These are phyloP conservation scores for Rhizomys pruinosus DNA, from an alignment of 2,113 vertebrate species.

Conservation along the genomic window DNA sequence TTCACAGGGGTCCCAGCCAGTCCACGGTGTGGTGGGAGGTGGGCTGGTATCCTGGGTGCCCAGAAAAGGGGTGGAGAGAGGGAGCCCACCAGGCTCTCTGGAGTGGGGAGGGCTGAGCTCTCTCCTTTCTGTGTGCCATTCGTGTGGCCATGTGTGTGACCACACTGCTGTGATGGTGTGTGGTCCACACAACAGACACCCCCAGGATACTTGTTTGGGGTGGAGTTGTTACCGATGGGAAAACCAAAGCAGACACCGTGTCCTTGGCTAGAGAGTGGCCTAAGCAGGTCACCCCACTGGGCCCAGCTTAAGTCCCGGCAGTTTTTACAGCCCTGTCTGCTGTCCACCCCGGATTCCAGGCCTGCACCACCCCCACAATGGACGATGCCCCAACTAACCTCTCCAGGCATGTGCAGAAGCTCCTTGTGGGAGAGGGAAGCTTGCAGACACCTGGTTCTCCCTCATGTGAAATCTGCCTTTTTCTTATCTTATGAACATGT, in stretches of 20 bases:
- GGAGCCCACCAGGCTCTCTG: not conserved
- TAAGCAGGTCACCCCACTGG: not conserved
- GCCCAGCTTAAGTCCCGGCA: too few species aligned
- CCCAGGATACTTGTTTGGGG: not conserved
- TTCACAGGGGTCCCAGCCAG: not conserved
- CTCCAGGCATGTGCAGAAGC: not conserved
- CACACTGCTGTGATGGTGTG: not conserved
- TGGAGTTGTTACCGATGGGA: not conserved
- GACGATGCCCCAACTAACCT: rapidly evolving
- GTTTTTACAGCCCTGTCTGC: too few species aligned
- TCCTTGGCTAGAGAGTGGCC: not conserved
- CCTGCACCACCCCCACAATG: rapidly evolving
- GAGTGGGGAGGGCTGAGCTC: not conserved
- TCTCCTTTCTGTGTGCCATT: rapidly evolving
- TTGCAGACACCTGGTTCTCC: not conserved
- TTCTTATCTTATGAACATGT: conserved; percentile 68
- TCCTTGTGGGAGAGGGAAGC: not conserved
- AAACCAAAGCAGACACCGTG: not conserved
- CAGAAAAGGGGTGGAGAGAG: not conserved
- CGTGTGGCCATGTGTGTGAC: not conserved
- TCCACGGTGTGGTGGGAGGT: not conserved
- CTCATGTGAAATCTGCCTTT: conserved; percentile 42
- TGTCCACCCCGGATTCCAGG: too few species aligned
- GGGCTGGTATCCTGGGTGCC: not conserved
- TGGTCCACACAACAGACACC: rapidly evolving